Evolutionary conservation across 2,113 vertebrate genomes (phyloP), one percentile per base, ranked within the genome.

Genomic region (Istiophorus platypterus): DNA sequence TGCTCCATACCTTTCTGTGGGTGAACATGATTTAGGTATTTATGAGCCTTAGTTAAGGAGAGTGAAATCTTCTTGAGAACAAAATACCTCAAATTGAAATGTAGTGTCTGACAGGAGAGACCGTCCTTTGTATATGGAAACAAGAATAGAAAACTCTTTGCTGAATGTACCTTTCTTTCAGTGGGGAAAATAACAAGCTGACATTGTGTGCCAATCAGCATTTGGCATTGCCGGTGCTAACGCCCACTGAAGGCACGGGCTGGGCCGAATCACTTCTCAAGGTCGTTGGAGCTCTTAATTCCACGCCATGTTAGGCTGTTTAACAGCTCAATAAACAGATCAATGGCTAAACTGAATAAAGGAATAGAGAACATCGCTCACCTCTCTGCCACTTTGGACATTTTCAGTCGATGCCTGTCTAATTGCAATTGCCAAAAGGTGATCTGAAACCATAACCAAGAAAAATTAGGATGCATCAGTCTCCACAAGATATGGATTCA

Each of bases 371-470:
- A 80, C 66, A 81, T 73, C 27, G 90, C 96, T 84, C 95, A 99
- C 98, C 98, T 98, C 91, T 99, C 98, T 84, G 98, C 98, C 94
- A 99, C 98, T 95, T 99, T 99, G 91, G 98, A 99, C 97, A 99
- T 99, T 97, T 99, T 99, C 97, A 99, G 97, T 93, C 98, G 96
- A 95, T 99, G 98, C 80, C 97, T 95, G 82, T 99, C 98, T 96
- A 99, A 96, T 93, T 99, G 98, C 94, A 97, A 95, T 96, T 99
- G 98, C 97, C 97, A 97, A 94, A 97, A 97, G 91, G 97, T 97
- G 95, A 99, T 99, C 98, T 99, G 95, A 74, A 96, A 96, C 86
- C 88, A 95, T 66, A 69, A 39, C 7, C 78, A 26, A 20, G 51
- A 71, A 69, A 13, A 58, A 69, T 87, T 15, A 84, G 56, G 17